Evolutionary conservation across 2,888 invertebrate species (phyloP), one percentile per base, ranked within the genome.

Genomic region (Hyposoter didymator): DNA sequence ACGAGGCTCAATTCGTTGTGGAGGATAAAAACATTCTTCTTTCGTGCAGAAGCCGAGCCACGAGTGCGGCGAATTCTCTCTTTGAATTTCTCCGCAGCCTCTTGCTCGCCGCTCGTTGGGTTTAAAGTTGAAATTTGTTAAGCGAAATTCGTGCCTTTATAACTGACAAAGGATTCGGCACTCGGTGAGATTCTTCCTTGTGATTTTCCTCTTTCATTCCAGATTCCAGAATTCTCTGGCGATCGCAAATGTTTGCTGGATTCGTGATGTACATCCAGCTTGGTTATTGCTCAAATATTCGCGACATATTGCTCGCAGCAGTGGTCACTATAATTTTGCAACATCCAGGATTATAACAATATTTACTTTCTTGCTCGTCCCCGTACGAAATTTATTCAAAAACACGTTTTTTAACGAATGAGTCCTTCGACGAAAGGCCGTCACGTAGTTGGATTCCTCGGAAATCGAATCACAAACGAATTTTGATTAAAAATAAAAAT

Each of bases 1-100:
- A 75, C 70, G 72, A 75, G 72, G 76, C 62, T 78, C 80, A 82
- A 87, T 88, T 87, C 69, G 83, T 74, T 82, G 72, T 72, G 55
- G 59, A 43, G 43, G 22, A 32, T 45, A 72, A 76, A 78, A 62
- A 73, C 39, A 78, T 52, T 35, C 82, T 28, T 59, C 62, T 73
- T 83, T 76, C 55, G 66, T 59, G 66, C 49, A 52, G 39, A 10
- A 39, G 52, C 47, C 73, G 78, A 69, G 47, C 70, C 28, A 43
- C 59, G 59, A 52, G 14, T 35, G 39, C 43, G 78, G 28, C 64
- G 49, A 32, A 62, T 74, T 70, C n/a, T 22, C 43, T 75, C 75
- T 76, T 70, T 55, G 55, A 35, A 45, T 62, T 76, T 35, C 49
- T 22, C 70, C 28, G 32, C 49, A 32, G 59, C 69, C 14, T 19